These are phyloP conservation scores for Digitonthophagus gazella DNA, from an alignment of 2,888 invertebrate species.

Conservation along the genomic window DNA sequence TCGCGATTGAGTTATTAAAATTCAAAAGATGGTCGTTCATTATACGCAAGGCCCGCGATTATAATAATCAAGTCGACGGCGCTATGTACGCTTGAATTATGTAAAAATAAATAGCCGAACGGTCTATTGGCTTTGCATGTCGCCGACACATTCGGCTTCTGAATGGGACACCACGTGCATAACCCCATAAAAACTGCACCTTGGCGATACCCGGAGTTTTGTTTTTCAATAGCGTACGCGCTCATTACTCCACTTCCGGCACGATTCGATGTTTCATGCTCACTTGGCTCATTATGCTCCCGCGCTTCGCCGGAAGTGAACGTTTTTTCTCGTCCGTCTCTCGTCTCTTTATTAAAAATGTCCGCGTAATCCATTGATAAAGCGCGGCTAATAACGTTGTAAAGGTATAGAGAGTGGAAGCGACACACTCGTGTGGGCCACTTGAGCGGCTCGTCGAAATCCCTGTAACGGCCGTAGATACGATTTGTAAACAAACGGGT, in stretches of 20 bases:
- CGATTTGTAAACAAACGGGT: conserved; percentile 14
- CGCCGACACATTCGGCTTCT: neutral
- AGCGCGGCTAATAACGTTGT: neutral
- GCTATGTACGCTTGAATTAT: neutral
- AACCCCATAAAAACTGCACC: neutral
- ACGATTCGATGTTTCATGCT: neutral
- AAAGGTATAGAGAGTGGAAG: neutral
- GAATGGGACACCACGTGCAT: neutral
- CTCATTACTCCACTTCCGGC: neutral
- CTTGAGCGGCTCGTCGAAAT: conserved; percentile 1
- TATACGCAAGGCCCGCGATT: neutral
- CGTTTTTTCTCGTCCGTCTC: neutral
- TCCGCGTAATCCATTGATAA: neutral
- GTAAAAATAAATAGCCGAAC: neutral
- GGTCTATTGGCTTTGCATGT: neutral
- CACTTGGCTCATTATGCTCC: neutral
- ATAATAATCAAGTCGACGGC: neutral
- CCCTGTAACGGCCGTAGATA: conserved; percentile 9
- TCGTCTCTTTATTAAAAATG: neutral
- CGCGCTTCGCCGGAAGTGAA: neutral
- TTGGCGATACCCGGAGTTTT: neutral
- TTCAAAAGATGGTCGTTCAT: neutral
- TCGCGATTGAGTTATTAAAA: neutral
- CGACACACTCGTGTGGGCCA: neutral
- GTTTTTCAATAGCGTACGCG: neutral